Conservation (phyloP, 2,113 vertebrate genomes). For the Scopus umbretta region DNA sequence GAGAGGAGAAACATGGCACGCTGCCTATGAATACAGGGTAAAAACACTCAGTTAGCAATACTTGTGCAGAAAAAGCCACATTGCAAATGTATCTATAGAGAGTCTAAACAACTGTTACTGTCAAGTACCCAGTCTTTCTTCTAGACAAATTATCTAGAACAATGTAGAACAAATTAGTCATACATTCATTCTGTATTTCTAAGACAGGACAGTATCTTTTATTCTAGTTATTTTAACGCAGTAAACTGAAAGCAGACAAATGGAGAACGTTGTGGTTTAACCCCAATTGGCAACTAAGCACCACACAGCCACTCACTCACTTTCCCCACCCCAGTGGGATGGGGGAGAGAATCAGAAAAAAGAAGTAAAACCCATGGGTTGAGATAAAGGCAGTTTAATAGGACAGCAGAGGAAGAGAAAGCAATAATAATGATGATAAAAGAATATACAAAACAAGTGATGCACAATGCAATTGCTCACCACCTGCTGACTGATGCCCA, state of each 20-base stretch:
- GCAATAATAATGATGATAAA: no score
- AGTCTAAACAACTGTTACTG: background rate
- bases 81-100: background rate
- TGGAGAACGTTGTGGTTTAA: no score
- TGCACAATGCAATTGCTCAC: no score
- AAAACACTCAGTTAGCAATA: background rate
- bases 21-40: background rate
- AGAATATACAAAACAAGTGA: no score
- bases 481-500: no score
- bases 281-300: no score
- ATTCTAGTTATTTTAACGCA: background rate
- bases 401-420: no score
- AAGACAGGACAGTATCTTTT: background rate
- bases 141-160: background rate
- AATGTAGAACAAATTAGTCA: background rate
- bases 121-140: background rate
- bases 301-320: no score
- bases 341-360: no score
- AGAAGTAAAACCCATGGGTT: no score
- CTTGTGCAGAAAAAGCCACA: background rate
- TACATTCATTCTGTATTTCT: background rate
- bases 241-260: background rate
- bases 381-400: no score
- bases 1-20: background rate
- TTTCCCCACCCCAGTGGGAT: no score